A percentile compares a stretch with the other conserved stretches of the same genome.
Evolutionary conservation across 2,888 invertebrate genomes (phyloP).

Genomic region (Nysson spinosus): DNA sequence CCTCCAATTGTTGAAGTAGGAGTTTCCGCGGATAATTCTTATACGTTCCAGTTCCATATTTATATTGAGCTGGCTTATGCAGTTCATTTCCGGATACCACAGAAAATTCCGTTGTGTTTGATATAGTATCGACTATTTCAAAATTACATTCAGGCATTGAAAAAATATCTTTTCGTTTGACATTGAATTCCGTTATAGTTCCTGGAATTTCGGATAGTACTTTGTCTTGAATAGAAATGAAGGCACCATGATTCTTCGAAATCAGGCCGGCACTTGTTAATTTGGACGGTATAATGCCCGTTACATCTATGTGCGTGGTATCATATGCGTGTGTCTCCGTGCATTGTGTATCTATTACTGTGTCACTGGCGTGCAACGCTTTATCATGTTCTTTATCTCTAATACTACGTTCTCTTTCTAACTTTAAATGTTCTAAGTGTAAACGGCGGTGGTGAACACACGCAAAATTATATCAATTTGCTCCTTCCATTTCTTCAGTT

Average conservation of each 20-base stretch:
- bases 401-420: constrained; percentile 49
- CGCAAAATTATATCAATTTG: constrained; percentile 75
- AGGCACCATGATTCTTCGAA: constrained; percentile 18
- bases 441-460: constrained; percentile 73
- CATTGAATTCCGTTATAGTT: background rate
- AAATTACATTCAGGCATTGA: constrained; percentile 11
- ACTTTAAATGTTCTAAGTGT: constrained; percentile 63
- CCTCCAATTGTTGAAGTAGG: constrained; percentile 7
- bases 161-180: constrained; percentile 18
- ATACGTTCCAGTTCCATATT: constrained; percentile 16
- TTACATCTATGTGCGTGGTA: constrained; percentile 52
- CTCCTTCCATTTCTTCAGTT: constrained; percentile 35
- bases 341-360: constrained; percentile 51
- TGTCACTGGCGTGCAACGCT: constrained; percentile 36
- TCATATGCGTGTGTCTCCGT: constrained; percentile 74
- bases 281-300: constrained; percentile 40
- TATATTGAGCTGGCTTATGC: constrained; percentile 29
- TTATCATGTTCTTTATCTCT: constrained; percentile 33
- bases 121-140: constrained; percentile 24
- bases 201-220: background rate
- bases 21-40: constrained; percentile 11
- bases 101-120: constrained; percentile 22
- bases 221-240: background rate
- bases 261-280: constrained; percentile 45
- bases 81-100: constrained; percentile 8